Conservation (phyloP, 2,888 invertebrate genomes). For the Erebia epiphron region DNA sequence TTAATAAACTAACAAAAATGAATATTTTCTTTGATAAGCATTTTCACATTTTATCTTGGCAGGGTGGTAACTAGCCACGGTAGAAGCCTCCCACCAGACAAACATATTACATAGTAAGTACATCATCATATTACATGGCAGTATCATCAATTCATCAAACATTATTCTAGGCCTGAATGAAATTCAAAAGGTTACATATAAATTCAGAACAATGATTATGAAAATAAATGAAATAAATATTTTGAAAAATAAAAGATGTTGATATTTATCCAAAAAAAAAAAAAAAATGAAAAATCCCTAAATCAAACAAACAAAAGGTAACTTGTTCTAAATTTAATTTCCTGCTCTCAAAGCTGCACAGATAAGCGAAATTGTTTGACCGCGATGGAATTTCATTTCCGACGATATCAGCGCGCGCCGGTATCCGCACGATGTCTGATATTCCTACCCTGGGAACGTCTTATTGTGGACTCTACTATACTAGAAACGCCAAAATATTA, state of each 20-base stretch:
- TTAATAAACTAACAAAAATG: too few relatives aligned
- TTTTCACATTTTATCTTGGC: too few relatives aligned
- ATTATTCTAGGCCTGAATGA: too few relatives aligned
- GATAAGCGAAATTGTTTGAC: slow-evolving; percentile 49
- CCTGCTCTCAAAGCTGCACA: slow-evolving; percentile 26
- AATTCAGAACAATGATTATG: background rate
- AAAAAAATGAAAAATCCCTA: slow-evolving; percentile 15
- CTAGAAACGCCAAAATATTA: slow-evolving; percentile 26
- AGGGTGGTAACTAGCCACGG: too few relatives aligned
- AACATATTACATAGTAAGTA: too few relatives aligned
- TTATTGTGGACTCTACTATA: slow-evolving; percentile 21
- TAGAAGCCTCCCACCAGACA: too few relatives aligned
- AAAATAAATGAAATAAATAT: background rate
- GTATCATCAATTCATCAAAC: too few relatives aligned
- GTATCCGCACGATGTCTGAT: slow-evolving; percentile 52
- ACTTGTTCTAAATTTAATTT: slow-evolving; percentile 41
- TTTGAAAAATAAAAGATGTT: background rate
- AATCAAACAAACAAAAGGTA: slow-evolving; percentile 28
- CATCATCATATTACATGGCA: too few relatives aligned
- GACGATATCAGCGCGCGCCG: slow-evolving; percentile 41
- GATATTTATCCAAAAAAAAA: background rate
- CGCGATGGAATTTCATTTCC: slow-evolving; percentile 56
- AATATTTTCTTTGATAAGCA: too few relatives aligned
- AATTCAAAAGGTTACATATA: background rate
- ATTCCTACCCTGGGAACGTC: slow-evolving; percentile 30